Conservation (phyloP, 2,888 invertebrate genomes). For the Ochropacha duplaris region DNA sequence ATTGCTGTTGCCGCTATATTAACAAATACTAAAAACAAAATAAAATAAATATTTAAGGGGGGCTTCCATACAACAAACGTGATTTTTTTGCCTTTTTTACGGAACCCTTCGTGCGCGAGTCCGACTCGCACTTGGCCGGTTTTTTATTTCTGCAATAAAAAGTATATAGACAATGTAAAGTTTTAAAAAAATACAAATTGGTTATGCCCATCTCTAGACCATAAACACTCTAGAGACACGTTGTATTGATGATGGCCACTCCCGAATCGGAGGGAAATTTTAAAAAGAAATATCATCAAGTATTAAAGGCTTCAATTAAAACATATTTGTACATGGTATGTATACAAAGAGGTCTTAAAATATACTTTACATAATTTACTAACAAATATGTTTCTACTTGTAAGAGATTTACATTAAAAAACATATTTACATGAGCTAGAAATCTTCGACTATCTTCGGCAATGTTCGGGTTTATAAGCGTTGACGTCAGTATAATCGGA, state of each 20-base stretch:
- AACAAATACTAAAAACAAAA: no score
- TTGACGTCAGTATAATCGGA: constrained; percentile 47
- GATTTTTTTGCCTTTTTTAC: no score
- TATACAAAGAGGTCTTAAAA: neutral
- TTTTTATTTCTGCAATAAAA: no score
- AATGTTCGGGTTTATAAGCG: constrained; percentile 61
- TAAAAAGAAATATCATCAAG: constrained; percentile 33
- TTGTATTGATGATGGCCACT: constrained; percentile 78
- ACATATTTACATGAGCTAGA: constrained; percentile 37
- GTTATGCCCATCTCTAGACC: constrained; percentile 50
- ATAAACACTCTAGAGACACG: constrained; percentile 70
- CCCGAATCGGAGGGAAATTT: constrained; percentile 73
- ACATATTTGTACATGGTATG: neutral
- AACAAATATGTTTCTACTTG: neutral
- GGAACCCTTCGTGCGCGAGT: no score
- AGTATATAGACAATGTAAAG: no score
- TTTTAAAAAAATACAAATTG: constrained; percentile 17
- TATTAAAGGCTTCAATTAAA: neutral
- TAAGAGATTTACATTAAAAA: constrained; percentile 14
- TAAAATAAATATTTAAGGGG: no score
- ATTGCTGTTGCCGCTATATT: no score
- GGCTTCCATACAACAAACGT: no score
- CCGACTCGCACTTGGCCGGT: no score
- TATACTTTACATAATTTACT: neutral
- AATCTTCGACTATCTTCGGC: constrained; percentile 59